These are phyloP conservation scores for Saimiri boliviensis DNA, from an alignment of 2,113 vertebrate genomes.

Conservation along the genomic window DNA sequence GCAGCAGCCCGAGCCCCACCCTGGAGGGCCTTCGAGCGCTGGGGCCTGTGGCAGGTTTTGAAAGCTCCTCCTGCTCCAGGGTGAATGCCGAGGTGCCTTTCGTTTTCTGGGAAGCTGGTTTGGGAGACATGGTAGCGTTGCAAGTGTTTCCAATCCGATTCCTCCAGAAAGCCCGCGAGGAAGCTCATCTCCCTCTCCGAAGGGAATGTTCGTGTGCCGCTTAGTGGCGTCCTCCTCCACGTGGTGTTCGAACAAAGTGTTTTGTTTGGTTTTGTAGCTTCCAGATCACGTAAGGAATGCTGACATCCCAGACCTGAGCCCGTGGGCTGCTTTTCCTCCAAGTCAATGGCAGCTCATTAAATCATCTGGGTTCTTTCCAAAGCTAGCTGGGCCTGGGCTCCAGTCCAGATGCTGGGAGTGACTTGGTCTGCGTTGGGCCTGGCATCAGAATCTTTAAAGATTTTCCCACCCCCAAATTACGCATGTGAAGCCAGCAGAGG, in stretches of 20 bases:
- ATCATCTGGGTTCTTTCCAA: neutral
- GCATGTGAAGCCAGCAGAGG: neutral
- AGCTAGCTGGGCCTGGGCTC: neutral
- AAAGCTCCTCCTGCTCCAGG: accelerated
- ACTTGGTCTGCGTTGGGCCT: neutral
- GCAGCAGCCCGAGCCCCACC: no score
- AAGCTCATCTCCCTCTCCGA: neutral
- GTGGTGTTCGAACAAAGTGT: neutral
- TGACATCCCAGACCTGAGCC: neutral
- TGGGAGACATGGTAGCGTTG: neutral
- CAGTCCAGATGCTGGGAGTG: neutral
- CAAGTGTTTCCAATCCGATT: no score
- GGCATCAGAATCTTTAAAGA: no score
- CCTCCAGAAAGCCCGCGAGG: neutral
- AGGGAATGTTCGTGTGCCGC: neutral
- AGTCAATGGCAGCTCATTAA: no score
- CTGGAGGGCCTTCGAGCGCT: neutral
- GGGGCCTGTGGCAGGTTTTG: neutral
- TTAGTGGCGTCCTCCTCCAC: neutral
- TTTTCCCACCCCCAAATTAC: accelerated
- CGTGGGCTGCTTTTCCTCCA: neutral
- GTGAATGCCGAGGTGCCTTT: neutral
- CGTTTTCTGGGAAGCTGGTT: neutral
- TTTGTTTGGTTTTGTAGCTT: neutral
- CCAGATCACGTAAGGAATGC: neutral